phyloP scores from a whole-genome alignment of 2,888 invertebrate genomes.

The Scelioninae gen. 1 region DNA sequence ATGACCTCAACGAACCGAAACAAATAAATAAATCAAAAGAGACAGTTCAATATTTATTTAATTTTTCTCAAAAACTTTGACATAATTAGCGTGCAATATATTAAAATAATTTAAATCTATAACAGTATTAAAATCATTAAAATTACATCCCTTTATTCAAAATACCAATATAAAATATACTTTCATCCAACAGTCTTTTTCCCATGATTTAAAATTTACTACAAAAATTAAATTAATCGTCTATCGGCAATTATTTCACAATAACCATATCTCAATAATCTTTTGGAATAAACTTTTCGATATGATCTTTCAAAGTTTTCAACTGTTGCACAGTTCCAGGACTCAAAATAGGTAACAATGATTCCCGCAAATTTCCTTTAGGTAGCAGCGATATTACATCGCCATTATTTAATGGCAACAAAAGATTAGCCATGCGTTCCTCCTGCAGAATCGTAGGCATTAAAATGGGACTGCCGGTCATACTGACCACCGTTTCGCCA shows the following conservation, averaged over 20 bases:
- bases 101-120: no score
- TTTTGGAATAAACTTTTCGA: conserved; percentile 61
- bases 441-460: conserved; percentile 84
- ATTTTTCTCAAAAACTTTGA: no score
- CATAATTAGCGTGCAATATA: no score
- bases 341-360: conserved; percentile 53
- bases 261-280: neutral
- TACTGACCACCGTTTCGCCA: conserved; percentile 89
- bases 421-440: conserved; percentile 87
- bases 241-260: neutral
- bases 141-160: no score
- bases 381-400: conserved; percentile 87
- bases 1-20: no score
- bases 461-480: conserved; percentile 86
- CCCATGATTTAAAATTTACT: no score
- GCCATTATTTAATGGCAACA: conserved; percentile 88
- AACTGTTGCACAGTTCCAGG: conserved; percentile 38
- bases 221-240: no score
- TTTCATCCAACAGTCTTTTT: no score
- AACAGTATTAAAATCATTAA: no score
- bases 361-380: conserved; percentile 53
- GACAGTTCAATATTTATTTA: no score
- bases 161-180: no score
- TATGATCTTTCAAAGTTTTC: conserved; percentile 57
- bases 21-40: no score